Percentiles rank a stretch among this genome's conserved stretches.
Evolutionary conservation across 2,113 vertebrate species (phyloP).

Genomic region (Oncorhynchus mykiss): DNA sequence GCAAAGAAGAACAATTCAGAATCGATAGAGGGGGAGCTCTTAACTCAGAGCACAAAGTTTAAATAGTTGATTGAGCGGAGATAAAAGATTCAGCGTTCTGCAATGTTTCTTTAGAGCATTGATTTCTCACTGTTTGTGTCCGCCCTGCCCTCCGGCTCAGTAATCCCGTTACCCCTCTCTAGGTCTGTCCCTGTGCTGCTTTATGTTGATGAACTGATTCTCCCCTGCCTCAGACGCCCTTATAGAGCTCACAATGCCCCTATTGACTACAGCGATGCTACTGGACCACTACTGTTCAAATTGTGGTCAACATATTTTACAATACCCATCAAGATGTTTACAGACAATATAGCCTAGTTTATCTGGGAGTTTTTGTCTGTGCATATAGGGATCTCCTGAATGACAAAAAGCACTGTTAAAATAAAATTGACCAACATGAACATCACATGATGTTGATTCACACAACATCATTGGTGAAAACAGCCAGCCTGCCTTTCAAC

Average conservation of each 20-base stretch:
- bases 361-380: neutral
- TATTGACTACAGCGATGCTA: neutral
- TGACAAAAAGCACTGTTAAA: neutral
- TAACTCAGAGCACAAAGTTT: conserved; percentile 4
- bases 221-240: neutral
- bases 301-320: too few species aligned
- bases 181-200: neutral
- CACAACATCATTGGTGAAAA: neutral
- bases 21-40: neutral
- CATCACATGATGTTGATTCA: neutral
- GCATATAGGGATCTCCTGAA: neutral
- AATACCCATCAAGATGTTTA: neutral
- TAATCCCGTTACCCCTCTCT: neutral
- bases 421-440: neutral
- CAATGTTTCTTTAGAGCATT: conserved; percentile 4
- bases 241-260: neutral
- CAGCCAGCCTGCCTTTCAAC: neutral
- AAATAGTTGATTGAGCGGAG: neutral
- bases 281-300: neutral
- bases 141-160: neutral
- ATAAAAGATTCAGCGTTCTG: neutral
- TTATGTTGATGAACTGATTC: neutral
- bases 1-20: too few species aligned
- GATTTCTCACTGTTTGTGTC: conserved; percentile 20
- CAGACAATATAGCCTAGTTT: neutral